Base-by-base conservation (phyloP, 2,797 vertebrate genomes). In the Trematomus bernacchii region DNA sequence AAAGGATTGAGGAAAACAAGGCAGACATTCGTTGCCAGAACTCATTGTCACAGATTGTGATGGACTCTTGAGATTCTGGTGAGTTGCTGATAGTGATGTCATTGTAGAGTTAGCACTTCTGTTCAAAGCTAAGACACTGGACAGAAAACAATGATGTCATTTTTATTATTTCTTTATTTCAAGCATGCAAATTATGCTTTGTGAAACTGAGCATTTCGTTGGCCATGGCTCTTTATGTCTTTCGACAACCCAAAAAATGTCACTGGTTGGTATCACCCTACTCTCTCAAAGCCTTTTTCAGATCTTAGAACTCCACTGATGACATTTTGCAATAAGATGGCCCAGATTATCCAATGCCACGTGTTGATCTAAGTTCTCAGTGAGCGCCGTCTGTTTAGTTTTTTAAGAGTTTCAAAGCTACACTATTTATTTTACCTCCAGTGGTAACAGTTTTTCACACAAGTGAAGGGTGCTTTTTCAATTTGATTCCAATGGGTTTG, bases 41-140 rank as follows among this genome's bases (percentile, higher is more conserved):
- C 71, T 89, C 87, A 76, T 85, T 84, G 84, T 91, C 88, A 80
- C 91, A 92, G 90, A 93, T 83, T 93, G 91, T 73, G 83, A 89
- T 81, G 85, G 85, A 80, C 92, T 91, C 89, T 68, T 79, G 92
- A 90, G 92, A 92, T 89, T 86, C 90, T 93, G 91, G 83, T 79
- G 68, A 79, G 85, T 73, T 84, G 88, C 83, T 89, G 91, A 93
- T 91, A 92, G 88, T 76, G 85, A 91, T 91, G 89, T 90, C 85
- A 89, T 80, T 90, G 82, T 86, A 50, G 75, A 85, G 83, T 87
- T 84, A 83, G 73, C 71, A 54, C 70, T 79, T 84, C 72, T 77
- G 73, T 85, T 83, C 64, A 79, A 81, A 91, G 90, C 86, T 72
- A 81, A 85, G 60, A 80, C 73, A 82, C 75, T 66, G 66, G 67